These are phyloP conservation scores for Tarsius wallacei DNA, from an alignment of 2,797 vertebrate species.

Conservation along the genomic window DNA sequence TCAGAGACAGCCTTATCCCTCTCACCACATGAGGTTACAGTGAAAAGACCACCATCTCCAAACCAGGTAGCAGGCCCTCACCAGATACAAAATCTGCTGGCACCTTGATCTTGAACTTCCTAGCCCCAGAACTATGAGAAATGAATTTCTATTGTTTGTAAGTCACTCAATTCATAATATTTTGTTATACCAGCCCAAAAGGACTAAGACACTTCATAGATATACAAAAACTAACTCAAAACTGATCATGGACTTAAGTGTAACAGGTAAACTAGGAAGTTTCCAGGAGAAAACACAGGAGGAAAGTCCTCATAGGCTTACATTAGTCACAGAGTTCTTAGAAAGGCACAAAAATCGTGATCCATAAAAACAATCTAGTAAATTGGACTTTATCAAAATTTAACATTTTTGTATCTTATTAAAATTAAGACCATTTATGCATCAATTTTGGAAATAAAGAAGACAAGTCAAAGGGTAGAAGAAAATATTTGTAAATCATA, in stretches of 20 bases:
- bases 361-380: not conserved
- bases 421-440: not conserved
- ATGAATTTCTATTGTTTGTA: not conserved
- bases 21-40: rapidly evolving
- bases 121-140: not conserved
- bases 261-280: not conserved
- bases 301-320: not conserved
- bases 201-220: not conserved
- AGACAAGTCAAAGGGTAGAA: not conserved
- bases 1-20: not conserved
- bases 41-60: not conserved
- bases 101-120: not conserved
- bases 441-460: conserved; percentile 7
- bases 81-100: not conserved
- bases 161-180: not conserved
- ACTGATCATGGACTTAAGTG: not conserved
- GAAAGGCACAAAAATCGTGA: not conserved
- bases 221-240: not conserved
- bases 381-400: not conserved
- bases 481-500: conserved; percentile 15
- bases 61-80: not conserved
- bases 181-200: not conserved
- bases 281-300: not conserved
- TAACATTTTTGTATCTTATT: not conserved
- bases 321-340: not conserved